Percentiles rank a stretch among this genome's conserved stretches.
phyloP scores from a whole-genome alignment of 2,888 invertebrate genomes.

The Elysia crispata region DNA sequence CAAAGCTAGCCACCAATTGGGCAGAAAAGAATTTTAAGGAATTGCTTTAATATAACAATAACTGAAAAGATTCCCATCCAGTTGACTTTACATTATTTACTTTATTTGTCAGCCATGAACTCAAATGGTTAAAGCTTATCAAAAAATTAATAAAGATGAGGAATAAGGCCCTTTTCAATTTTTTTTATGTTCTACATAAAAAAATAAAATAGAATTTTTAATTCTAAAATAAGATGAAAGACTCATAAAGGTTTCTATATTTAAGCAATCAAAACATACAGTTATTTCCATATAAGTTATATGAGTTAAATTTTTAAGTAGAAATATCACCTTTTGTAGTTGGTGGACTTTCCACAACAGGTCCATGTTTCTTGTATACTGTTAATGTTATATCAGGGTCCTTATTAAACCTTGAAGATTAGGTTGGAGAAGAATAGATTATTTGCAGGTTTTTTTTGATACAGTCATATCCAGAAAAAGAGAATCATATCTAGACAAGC shows the following conservation, averaged over 20 bases:
- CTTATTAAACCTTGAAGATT: constrained; percentile 63
- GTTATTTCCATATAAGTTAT: not conserved
- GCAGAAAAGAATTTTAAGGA: not conserved
- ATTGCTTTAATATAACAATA: no score
- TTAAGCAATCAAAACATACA: not conserved
- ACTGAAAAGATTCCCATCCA: no score
- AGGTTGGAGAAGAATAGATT: no score
- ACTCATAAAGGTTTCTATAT: not conserved
- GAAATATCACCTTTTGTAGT: constrained; percentile 31
- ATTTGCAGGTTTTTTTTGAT: no score
- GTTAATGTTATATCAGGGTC: constrained; percentile 73
- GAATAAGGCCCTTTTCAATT: not conserved
- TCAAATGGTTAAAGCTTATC: no score
- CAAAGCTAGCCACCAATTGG: not conserved
- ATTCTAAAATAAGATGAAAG: not conserved
- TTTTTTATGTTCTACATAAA: not conserved
- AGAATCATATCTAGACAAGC: no score
- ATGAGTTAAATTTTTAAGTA: not conserved
- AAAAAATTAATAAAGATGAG: no score
- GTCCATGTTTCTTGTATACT: constrained; percentile 67
- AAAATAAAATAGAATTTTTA: not conserved
- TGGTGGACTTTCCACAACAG: constrained; percentile 70
- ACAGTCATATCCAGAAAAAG: no score
- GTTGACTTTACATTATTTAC: no score
- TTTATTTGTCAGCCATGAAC: no score